Percentiles rank a stretch among this genome's conserved stretches.
Evolutionary conservation across 1,140 invertebrate species (phyloP).

Genomic region (Drusus annulatus): DNA sequence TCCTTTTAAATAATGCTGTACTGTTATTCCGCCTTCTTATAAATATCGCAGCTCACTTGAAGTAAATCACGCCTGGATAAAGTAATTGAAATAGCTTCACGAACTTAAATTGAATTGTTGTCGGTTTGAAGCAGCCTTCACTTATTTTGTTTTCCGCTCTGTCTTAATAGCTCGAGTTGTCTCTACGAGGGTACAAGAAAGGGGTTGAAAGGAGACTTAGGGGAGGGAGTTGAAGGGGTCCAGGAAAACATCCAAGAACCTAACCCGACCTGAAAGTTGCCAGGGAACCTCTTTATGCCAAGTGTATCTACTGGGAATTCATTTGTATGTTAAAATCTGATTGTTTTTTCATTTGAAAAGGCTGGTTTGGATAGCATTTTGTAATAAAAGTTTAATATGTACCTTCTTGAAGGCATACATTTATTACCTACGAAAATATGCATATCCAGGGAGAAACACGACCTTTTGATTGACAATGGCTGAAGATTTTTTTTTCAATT

Average conservation of each 20-base stretch:
- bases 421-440: too few relatives aligned
- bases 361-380: too few relatives aligned
- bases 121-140: conserved; percentile 33
- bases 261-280: background rate
- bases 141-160: conserved; percentile 39
- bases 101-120: conserved; percentile 55
- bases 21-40: background rate
- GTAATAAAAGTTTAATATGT: too few relatives aligned
- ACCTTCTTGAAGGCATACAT: too few relatives aligned
- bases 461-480: too few relatives aligned
- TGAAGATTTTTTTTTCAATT: too few relatives aligned
- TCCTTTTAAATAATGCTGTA: too few relatives aligned
- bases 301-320: too few relatives aligned
- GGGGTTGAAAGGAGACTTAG: background rate
- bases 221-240: background rate
- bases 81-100: conserved; percentile 51
- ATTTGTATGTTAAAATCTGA: too few relatives aligned
- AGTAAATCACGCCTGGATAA: conserved; percentile 50
- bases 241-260: conserved; percentile 1
- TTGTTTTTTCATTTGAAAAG: too few relatives aligned
- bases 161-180: conserved; percentile 36
- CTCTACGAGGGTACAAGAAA: background rate
- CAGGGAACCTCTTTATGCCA: background rate
- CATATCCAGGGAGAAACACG: too few relatives aligned
- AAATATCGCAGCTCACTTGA: conserved; percentile 33